Conservation (phyloP, 2,797 vertebrate species). For the Taenioides sp. region DNA sequence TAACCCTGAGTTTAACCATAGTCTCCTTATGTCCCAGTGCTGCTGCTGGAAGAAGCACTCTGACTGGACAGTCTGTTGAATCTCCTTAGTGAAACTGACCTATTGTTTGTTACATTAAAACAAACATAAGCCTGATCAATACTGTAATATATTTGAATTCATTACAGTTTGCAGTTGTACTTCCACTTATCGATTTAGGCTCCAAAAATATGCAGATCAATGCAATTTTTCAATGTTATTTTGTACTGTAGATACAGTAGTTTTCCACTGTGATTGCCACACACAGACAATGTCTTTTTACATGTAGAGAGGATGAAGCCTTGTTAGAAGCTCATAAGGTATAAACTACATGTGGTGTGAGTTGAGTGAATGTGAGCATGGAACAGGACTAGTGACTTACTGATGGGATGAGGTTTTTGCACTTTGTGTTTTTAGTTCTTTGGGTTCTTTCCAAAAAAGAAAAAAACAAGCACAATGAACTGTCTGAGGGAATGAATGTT, state of each 20-base stretch:
- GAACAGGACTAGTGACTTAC: constrained; percentile 8
- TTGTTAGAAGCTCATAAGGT: constrained; percentile 11
- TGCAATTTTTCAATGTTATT: constrained; percentile 32
- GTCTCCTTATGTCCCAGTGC: neutral
- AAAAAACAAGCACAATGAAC: constrained; percentile 45
- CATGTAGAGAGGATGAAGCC: constrained; percentile 14
- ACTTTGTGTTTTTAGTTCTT: constrained; percentile 17
- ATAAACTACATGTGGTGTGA: constrained; percentile 19
- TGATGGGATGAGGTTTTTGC: constrained; percentile 34
- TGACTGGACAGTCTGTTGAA: neutral
- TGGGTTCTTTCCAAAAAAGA: constrained; percentile 43
- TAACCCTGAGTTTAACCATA: neutral
- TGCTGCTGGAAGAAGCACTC: neutral
- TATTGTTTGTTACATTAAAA: neutral
- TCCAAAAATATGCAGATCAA: constrained; percentile 23
- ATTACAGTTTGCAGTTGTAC: neutral
- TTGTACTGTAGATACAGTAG: neutral
- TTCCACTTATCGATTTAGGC: neutral
- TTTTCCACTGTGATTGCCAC: constrained; percentile 11
- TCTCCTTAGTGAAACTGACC: neutral
- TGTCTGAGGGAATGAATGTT: constrained; percentile 47
- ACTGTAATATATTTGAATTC: neutral
- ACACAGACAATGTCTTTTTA: neutral
- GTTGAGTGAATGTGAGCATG: constrained; percentile 16
- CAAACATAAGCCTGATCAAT: neutral